Percentiles rank a stretch among this genome's conserved stretches.
These are phyloP conservation scores for Lepisosteus oculatus DNA, from an alignment of 2,113 vertebrate genomes.

Conservation along the genomic window DNA sequence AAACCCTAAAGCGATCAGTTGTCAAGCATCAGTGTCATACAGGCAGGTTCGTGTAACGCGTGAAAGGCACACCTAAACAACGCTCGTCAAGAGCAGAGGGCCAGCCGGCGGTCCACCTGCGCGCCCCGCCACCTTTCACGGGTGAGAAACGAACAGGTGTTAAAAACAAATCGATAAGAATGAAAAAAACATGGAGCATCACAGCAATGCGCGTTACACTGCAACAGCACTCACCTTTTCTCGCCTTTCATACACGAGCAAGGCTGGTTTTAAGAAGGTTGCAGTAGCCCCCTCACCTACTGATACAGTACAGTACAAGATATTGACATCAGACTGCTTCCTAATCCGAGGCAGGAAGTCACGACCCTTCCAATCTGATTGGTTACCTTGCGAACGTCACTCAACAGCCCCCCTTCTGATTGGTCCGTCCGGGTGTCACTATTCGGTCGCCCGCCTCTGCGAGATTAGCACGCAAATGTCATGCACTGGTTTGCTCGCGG, in stretches of 20 bases:
- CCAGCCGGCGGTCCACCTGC: too few relatives aligned
- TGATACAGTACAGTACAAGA: slow-evolving; percentile 2
- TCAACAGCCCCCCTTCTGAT: background rate
- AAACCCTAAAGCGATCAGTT: too few relatives aligned
- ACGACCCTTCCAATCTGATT: slow-evolving; percentile 25
- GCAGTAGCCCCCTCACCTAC: background rate
- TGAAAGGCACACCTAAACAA: too few relatives aligned
- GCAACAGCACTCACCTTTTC: slow-evolving; percentile 15
- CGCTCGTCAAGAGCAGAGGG: too few relatives aligned
- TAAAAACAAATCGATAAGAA: background rate
- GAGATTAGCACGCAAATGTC: too few relatives aligned
- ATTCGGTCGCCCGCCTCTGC: background rate
- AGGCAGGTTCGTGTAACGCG: too few relatives aligned
- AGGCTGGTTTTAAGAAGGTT: slow-evolving; percentile 1
- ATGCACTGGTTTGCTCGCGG: too few relatives aligned
- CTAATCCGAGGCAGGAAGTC: slow-evolving; percentile 56
- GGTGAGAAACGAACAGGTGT: background rate
- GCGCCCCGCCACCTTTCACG: too few relatives aligned
- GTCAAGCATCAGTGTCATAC: too few relatives aligned
- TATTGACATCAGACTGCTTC: slow-evolving; percentile 11
- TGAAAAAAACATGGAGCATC: background rate
- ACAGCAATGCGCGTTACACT: background rate
- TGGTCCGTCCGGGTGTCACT: slow-evolving; percentile 1
- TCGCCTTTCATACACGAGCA: slow-evolving; percentile 34
- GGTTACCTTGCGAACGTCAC: slow-evolving; percentile 17